Percentiles rank a stretch among this genome's conserved stretches.
Evolutionary conservation across 2,888 invertebrate genomes (phyloP).

Genomic region (Acronicta alni): DNA sequence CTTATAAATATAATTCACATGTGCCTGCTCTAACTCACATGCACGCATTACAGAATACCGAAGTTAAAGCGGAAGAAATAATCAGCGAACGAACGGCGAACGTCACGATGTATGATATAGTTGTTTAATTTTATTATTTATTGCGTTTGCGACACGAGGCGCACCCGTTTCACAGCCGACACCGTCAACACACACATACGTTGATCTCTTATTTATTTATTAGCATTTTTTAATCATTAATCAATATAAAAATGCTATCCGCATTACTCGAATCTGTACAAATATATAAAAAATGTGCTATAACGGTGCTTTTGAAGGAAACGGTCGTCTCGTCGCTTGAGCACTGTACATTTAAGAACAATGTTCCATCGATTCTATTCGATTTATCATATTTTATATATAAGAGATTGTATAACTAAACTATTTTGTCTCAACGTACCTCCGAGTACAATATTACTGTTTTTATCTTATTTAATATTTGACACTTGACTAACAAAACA

Average conservation of each 20-base stretch:
- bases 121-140: constrained; percentile 82
- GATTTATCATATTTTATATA: constrained; percentile 49
- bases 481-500: constrained; percentile 68
- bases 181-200: constrained; percentile 24
- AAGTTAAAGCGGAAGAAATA: constrained; percentile 87
- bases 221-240: constrained; percentile 40
- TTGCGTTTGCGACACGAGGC: constrained; percentile 60
- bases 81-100: constrained; percentile 76
- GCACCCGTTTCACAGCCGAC: constrained; percentile 47
- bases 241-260: constrained; percentile 17
- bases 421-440: constrained; percentile 60
- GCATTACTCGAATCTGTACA: constrained; percentile 48
- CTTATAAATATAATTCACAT: constrained; percentile 47
- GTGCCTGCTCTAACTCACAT: constrained; percentile 78
- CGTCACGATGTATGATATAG: constrained; percentile 85
- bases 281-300: constrained; percentile 25
- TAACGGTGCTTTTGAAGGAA: constrained; percentile 32
- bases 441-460: constrained; percentile 67
- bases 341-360: constrained; percentile 65
- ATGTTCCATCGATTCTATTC: constrained; percentile 66
- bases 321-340: constrained; percentile 51
- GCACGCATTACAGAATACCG: constrained; percentile 87
- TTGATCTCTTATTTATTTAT: constrained; percentile 67
- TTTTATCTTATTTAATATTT: constrained; percentile 62
- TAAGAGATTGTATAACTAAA: constrained; percentile 60